Evolutionary conservation across 2,797 vertebrate genomes (phyloP), one percentile per base, ranked within the genome.

Genomic region (Gambelia wislizenii): DNA sequence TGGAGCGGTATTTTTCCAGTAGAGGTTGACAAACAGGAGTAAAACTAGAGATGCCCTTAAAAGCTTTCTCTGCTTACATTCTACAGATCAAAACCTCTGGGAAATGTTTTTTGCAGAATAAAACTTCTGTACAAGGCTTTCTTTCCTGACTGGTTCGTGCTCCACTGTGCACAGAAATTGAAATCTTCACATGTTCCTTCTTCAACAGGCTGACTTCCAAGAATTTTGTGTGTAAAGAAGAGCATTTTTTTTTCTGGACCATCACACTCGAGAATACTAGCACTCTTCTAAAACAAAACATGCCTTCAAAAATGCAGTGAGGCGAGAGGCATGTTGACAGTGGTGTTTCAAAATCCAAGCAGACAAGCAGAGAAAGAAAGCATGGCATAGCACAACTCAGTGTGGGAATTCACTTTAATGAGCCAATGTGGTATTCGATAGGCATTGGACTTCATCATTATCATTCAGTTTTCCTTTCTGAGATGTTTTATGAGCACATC

Each of bases 291-390:
- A 81, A 86, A 54, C 33, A 64, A 74, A 33, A 67, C 18, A 1
- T 1, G 74, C 49, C 44, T 84, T 80, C 44, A n/a, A 79, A 67
- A 52, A 76, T n/a, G 61, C 54, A 74, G 56, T 2, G 7, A 84
- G n/a, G 74, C 59, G 12, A 52, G 85, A 61, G 42, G 1, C 33
- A 44, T 80, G 75, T 90, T 87, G 89, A 69, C 49, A 30, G 59
- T 77, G 39, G 67, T 30, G 9, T 44, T 85, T 87, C 30, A 79
- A 54, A 61, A 36, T 27, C 49, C 14, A 20, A 74, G 25, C 22
- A 7, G 4, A 33, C 77, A 67, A 27, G 2, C 33, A 42, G 30
- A 67, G 36, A 74, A 81, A n/a, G 67, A 22, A 36, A 16, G 25
- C 87, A 10, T 42, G 77, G 14, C 10, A 7, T 27, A 52, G 1